Base-by-base conservation (phyloP, 2,797 vertebrate species). In the Ciconia nigra region DNA sequence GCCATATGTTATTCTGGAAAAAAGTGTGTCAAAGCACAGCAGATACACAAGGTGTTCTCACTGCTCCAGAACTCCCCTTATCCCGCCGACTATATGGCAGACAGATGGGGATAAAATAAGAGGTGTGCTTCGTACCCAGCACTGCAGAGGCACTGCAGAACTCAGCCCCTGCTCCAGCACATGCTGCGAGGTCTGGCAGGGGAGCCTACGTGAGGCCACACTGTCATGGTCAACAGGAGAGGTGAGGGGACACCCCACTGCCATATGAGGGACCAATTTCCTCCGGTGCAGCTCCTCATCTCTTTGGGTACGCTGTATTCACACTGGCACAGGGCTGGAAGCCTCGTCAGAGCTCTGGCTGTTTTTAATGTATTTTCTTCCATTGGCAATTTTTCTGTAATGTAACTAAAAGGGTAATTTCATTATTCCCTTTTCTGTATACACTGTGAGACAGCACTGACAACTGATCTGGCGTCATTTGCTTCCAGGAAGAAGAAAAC, bases 401-500 rank as follows among this genome's bases (percentile, higher is more conserved):
- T 89, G 29, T 63, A 85, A 39, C 76, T 85, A 59, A 89, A 94
- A 87, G 76, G 44, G 63, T 66, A 59, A 70, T 94, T 83, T 96
- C 41, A 28, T 77, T 1, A 92, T 85, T 83, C n/a, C 26, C 39
- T 67, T 89, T 80, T 90, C 79, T 86, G 29, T 71, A 39, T 86
- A 71, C 26, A 25, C 61, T 42, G 46, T 69, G 59, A 82, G 63
- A 58, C 47, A 87, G 89, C 67, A 76, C n/a, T 57, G 81, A 90
- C 63, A 94, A 86, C 46, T 47, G 29, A 58, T 51, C 49, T 28
- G 65, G 46, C 7, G 10, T 79, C 33, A 82, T 84, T 89, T 82
- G 62, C 86, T 96, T 87, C 59, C 25, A 90, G 83, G 47, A 86
- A 83, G 46, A 71, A 82, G 84, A 89, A 91, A 93, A 57, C 65